Evolutionary conservation across 2,888 invertebrate genomes (phyloP), one percentile per base, ranked within the genome.

Genomic region (Ceraclea dissimilis): DNA sequence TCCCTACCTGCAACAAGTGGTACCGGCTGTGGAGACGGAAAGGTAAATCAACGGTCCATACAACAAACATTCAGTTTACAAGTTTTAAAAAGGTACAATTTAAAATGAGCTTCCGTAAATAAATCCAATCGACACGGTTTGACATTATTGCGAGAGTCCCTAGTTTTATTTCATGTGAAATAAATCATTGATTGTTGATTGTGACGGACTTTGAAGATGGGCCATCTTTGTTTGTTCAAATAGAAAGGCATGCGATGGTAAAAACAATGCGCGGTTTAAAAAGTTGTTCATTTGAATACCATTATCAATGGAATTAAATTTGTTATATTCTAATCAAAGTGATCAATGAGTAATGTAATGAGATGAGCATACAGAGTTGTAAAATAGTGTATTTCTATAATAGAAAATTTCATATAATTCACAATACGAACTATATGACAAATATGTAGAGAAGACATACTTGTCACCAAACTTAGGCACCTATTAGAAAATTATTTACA

Each of bases 1-100:
- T 8, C 31, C 49, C 49, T 22, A 43, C 54, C 58, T 47, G 16
- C 55, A 55, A 55, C 55, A 54, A 54, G 48, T 54, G 49, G 49
- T 39, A 21, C 16, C 46, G 43, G 19, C 43, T 43, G 18, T 22
- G 31, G 19, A 50, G 50, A 44, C 49, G 39, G 44, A 39, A 54
- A 49, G 49, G 54, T 54, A 54, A 48, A 33, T 22, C 19, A 22
- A 49, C 39, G 2, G 43, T 17, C 43, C 13, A n/a, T 43, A 18
- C 43, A 13, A 51, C 43, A 8, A 2, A 18, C 34, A 43, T 2
- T 43, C n/a, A 8, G 39, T 39, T 16, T 8, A 39, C n/a, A 5
- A 13, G 39, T 16, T 39, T 47, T 2, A 47, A 39, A 39, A 39
- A 39, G 39, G 13, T 39, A n/a, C 4, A 39, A 13, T 39, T 39